phyloP scores from a whole-genome alignment of 2,888 invertebrate species.

The Oxycera nigricornis region DNA sequence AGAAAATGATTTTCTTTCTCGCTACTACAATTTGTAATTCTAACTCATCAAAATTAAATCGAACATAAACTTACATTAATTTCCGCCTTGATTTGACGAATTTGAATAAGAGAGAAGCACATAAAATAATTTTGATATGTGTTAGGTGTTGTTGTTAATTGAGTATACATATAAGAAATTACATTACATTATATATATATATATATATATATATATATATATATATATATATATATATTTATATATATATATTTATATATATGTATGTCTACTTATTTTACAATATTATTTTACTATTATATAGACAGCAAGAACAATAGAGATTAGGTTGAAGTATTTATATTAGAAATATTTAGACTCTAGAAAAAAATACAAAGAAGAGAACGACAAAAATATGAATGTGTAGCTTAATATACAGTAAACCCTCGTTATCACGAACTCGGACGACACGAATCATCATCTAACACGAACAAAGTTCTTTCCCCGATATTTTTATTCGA shows the following conservation, averaged over 20 bases:
- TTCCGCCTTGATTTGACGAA: constrained; percentile 71
- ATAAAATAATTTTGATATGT: constrained; percentile 43
- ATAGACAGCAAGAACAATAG: no score
- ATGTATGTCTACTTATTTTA: no score
- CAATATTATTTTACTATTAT: no score
- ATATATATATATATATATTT: background rate
- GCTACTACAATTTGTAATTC: background rate
- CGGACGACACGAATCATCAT: no score
- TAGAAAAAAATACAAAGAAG: no score
- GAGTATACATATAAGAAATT: background rate
- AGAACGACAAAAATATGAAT: no score
- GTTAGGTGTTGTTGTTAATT: constrained; percentile 19
- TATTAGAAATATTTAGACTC: no score
- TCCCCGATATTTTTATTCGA: no score
- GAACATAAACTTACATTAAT: constrained; percentile 71
- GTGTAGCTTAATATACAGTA: no score
- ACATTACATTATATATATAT: background rate
- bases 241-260: background rate
- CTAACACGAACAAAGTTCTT: no score
- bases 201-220: background rate
- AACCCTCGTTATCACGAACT: no score
- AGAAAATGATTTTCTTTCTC: background rate
- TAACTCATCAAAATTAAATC: constrained; percentile 37
- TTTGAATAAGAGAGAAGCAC: constrained; percentile 45
- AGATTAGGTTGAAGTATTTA: no score